Conservation (phyloP, 2,888 invertebrate species). For the Rutpela maculata region DNA sequence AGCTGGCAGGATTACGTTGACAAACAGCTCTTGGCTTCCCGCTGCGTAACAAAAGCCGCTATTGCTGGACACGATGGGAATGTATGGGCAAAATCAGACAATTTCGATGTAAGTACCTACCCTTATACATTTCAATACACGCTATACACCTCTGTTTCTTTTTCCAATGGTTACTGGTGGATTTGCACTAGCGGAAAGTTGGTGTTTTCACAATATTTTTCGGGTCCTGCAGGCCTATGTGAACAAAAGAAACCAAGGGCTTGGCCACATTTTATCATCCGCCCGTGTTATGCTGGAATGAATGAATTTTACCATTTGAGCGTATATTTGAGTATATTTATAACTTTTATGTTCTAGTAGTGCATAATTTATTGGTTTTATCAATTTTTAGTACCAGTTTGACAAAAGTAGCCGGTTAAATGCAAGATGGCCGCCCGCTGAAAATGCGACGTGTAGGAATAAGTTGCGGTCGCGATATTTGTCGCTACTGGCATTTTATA, state of each 20-base stretch:
- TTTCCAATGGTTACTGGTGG: constrained; percentile 41
- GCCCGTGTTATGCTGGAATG: not conserved
- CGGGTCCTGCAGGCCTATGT: constrained; percentile 25
- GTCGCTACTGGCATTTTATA: constrained; percentile 40
- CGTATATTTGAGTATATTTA: not conserved
- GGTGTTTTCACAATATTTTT: not conserved
- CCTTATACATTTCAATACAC: constrained; percentile 32
- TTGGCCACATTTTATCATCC: constrained; percentile 53
- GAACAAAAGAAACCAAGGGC: constrained; percentile 61
- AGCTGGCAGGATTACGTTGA: constrained; percentile 99
- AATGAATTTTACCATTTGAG: constrained; percentile 13
- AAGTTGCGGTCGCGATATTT: constrained; percentile 37
- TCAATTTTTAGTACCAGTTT: constrained; percentile 47
- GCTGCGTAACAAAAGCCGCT: constrained; percentile 95
- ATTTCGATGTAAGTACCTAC: constrained; percentile 89
- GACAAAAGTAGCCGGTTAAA: constrained; percentile 63
- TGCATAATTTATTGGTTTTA: constrained; percentile 29
- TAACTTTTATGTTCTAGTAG: not conserved
- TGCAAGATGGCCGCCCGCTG: constrained; percentile 70
- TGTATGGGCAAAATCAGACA: constrained; percentile 95
- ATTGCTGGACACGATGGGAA: constrained; percentile 97
- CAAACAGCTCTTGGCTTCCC: constrained; percentile 96
- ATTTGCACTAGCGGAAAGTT: not conserved
- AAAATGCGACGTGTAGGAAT: constrained; percentile 68
- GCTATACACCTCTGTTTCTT: constrained; percentile 44